phyloP scores from a whole-genome alignment of 2,113 vertebrate species.

The Dasypus novemcinctus region DNA sequence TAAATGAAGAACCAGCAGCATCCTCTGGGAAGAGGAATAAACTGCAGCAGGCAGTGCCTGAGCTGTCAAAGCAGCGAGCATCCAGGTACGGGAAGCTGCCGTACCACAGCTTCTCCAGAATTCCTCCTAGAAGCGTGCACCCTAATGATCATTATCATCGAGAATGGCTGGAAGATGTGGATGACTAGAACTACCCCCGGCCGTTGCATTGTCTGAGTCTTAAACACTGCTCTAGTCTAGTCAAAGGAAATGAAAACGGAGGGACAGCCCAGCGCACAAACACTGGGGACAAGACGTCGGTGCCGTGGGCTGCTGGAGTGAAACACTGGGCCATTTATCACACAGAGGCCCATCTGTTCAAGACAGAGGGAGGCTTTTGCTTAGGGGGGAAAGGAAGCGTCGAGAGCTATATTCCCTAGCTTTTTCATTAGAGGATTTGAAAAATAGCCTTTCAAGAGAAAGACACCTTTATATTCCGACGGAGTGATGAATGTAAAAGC shows the following conservation, averaged over 20 bases:
- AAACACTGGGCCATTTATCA: slow-evolving; percentile 55
- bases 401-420: slow-evolving; percentile 55
- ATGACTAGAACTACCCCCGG: slow-evolving; percentile 54
- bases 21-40: slow-evolving; percentile 50
- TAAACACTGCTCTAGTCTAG: slow-evolving; percentile 5
- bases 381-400: slow-evolving; percentile 57
- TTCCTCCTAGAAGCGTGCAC: slow-evolving; percentile 28
- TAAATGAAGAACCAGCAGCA: slow-evolving; percentile 38
- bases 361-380: slow-evolving; percentile 28
- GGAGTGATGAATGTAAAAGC: slow-evolving; percentile 58
- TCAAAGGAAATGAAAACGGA: slow-evolving; percentile 33
- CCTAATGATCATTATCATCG: slow-evolving; percentile 60
- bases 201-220: slow-evolving; percentile 45
- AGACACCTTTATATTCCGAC: slow-evolving; percentile 63
- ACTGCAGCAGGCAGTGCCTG: not conserved
- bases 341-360: slow-evolving; percentile 55
- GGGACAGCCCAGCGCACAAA: slow-evolving; percentile 8
- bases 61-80: slow-evolving; percentile 56
- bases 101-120: not conserved
- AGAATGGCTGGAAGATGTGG: slow-evolving; percentile 79
- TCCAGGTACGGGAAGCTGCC: slow-evolving; percentile 31
- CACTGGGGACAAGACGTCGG: slow-evolving; percentile 34
- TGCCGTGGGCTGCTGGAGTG: not conserved
- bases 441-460: slow-evolving; percentile 68
- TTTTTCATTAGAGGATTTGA: slow-evolving; percentile 58